A percentile compares a stretch with the other conserved stretches of the same genome.
Evolutionary conservation across 2,797 vertebrate species (phyloP).

Genomic region (Esox masquinongy): DNA sequence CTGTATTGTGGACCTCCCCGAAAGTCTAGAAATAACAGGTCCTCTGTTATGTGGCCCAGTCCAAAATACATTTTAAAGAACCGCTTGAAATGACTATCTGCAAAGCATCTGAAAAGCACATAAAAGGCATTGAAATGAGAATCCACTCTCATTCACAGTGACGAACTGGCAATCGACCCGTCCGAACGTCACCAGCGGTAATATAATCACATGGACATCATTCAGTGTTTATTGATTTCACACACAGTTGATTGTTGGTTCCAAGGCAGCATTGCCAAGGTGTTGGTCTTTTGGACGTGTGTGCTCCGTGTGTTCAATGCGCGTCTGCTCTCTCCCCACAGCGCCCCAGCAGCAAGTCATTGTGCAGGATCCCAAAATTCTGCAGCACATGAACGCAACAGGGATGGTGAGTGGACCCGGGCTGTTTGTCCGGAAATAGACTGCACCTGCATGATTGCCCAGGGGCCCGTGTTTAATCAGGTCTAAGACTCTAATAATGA

Average conservation of each 20-base stretch:
- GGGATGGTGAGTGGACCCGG: constrained; percentile 87
- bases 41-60: not conserved
- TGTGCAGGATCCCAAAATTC: constrained; percentile 91
- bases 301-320: not conserved
- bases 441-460: not conserved
- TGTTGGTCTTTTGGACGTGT: not conserved
- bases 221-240: not conserved
- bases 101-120: not conserved
- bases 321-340: constrained; percentile 49
- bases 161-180: constrained; percentile 1
- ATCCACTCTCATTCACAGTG: not conserved
- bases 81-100: not conserved
- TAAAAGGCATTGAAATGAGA: not conserved
- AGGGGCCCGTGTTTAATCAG: not conserved
- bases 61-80: not conserved
- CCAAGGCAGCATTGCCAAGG: not conserved
- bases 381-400: constrained; percentile 93
- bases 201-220: not conserved
- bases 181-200: not conserved
- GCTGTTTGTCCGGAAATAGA: not conserved
- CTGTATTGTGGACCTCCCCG: not conserved
- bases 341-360: constrained; percentile 95
- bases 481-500: too few species aligned
- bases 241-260: not conserved
- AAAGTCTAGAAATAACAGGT: not conserved